Conservation (phyloP, 2,888 invertebrate species). For the Eristalis arbustorum region DNA sequence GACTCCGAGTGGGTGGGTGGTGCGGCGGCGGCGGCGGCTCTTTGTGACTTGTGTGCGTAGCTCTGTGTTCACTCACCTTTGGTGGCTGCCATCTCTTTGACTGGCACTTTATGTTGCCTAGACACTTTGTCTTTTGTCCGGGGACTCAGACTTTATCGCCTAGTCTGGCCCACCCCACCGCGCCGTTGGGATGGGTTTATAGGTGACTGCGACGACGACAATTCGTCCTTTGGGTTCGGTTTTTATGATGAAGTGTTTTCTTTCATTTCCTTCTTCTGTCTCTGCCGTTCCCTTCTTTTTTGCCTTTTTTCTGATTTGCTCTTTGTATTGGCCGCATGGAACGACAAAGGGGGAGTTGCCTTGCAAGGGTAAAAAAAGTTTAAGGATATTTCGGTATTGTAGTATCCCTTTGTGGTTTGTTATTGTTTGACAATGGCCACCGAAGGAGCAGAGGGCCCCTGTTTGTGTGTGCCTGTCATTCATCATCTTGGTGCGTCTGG, state of each 20-base stretch:
- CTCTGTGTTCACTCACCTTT: slow-evolving; percentile 60
- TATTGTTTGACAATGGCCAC: slow-evolving; percentile 55
- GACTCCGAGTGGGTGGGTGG: not conserved
- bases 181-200: slow-evolving; percentile 13
- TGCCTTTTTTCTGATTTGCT: slow-evolving; percentile 9
- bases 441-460: slow-evolving; percentile 20
- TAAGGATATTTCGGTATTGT: slow-evolving; percentile 52
- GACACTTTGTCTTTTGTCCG: slow-evolving; percentile 62
- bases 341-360: slow-evolving; percentile 14
- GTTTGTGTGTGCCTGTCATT: slow-evolving; percentile 58
- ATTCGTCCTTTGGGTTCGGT: slow-evolving; percentile 55
- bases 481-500: slow-evolving; percentile 65
- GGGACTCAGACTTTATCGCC: slow-evolving; percentile 44
- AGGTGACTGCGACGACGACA: slow-evolving; percentile 28
- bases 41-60: slow-evolving; percentile 12
- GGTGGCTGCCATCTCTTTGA: slow-evolving; percentile 45
- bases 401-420: slow-evolving; percentile 57
- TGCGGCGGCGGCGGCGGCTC: not conserved
- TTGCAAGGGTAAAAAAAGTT: slow-evolving; percentile 12
- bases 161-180: slow-evolving; percentile 46
- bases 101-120: slow-evolving; percentile 57
- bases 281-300: not conserved
- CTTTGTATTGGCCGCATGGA: not conserved
- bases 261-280: slow-evolving; percentile 12
- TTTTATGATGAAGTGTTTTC: slow-evolving; percentile 53